A percentile compares a stretch with the other conserved stretches of the same genome.
phyloP scores from a whole-genome alignment of 2,797 vertebrate species.

The Enteromius fasciolatus region DNA sequence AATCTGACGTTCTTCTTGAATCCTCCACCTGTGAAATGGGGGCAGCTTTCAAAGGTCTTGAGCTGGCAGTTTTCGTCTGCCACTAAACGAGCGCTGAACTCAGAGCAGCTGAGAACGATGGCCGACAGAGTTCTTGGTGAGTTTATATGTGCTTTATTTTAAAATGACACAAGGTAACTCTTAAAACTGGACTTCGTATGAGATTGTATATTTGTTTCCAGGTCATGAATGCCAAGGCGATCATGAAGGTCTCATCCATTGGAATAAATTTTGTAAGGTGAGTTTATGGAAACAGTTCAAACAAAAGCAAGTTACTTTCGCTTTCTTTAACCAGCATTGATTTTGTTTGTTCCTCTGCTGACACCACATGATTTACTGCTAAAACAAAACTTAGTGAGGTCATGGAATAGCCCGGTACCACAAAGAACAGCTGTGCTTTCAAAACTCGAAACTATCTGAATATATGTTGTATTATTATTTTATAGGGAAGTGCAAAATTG shows the following conservation, averaged over 20 bases:
- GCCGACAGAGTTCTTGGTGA: conserved; percentile 86
- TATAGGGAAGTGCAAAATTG: background rate
- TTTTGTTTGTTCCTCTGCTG: conserved; percentile 44
- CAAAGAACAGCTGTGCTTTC: background rate
- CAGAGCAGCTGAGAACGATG: conserved; percentile 85
- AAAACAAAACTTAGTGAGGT: conserved; percentile 62
- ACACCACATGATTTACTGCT: conserved; percentile 23
- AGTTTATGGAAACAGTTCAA: conserved; percentile 30
- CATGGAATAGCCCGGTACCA: conserved; percentile 54
- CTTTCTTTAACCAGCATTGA: background rate
- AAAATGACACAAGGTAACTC: conserved; percentile 80
- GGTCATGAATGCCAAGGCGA: conserved; percentile 70
- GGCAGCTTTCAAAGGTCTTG: conserved; percentile 84
- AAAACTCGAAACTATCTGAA: background rate
- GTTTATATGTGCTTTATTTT: background rate
- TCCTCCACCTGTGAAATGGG: conserved; percentile 85
- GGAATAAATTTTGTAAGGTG: conserved; percentile 91
- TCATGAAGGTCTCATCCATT: conserved; percentile 79
- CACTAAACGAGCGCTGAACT: conserved; percentile 84
- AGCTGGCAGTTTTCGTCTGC: conserved; percentile 93
- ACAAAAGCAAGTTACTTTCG: conserved; percentile 55
- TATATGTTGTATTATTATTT: background rate
- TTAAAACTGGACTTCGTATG: background rate
- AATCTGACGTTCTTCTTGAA: conserved; percentile 85
- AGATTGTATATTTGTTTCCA: conserved; percentile 61